Evolutionary conservation across 2,888 invertebrate genomes (phyloP).

Genomic region (Luffia ferchaultella): DNA sequence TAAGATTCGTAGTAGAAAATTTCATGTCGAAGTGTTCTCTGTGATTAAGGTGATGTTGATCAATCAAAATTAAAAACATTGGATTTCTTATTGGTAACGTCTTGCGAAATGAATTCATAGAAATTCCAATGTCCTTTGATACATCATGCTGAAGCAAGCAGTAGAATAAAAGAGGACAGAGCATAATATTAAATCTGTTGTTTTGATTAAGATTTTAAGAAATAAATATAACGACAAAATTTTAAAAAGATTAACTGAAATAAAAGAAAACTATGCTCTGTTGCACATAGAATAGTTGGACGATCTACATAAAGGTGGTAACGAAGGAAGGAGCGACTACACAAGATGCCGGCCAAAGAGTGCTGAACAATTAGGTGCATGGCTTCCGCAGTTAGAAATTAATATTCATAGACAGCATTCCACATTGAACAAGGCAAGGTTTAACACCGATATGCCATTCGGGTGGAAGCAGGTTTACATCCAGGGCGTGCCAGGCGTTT

Average conservation of each 20-base stretch:
- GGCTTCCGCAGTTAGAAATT: slow-evolving; percentile 24
- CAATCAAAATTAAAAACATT: background rate
- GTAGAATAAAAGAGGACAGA: background rate
- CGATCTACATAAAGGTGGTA: slow-evolving; percentile 61
- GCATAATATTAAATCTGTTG: background rate
- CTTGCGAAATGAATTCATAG: too few species aligned
- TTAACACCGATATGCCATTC: slow-evolving; percentile 29
- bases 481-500: slow-evolving; percentile 35
- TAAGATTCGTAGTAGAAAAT: too few species aligned
- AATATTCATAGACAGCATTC: slow-evolving; percentile 38
- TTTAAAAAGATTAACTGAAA: background rate
- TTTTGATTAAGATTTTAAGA: background rate
- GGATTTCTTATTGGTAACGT: too few species aligned
- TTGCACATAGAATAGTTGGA: slow-evolving; percentile 25
- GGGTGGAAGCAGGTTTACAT: slow-evolving; percentile 39
- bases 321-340: slow-evolving; percentile 64
- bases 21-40: too few species aligned
- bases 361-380: slow-evolving; percentile 48
- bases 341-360: slow-evolving; percentile 41
- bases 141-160: background rate
- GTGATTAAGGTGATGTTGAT: too few species aligned
- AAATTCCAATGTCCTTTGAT: background rate
- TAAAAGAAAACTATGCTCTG: background rate
- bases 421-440: slow-evolving; percentile 33
- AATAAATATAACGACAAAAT: background rate